Percentiles rank a stretch among this genome's conserved stretches.
Conservation (phyloP, 2,888 invertebrate genomes). For the Coleophora deauratella region DNA sequence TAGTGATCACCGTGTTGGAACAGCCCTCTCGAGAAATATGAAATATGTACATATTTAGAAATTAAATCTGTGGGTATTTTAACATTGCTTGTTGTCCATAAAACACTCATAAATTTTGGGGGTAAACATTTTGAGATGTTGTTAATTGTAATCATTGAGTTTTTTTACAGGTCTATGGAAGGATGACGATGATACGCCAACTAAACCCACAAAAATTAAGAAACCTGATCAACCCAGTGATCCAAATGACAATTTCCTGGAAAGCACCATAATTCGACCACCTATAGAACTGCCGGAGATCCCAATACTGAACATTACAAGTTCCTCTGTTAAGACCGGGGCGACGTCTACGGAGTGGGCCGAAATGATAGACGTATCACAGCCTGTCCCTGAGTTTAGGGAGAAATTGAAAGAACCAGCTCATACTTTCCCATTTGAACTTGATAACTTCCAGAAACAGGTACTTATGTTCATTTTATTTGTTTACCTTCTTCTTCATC, state of each 20-base stretch:
- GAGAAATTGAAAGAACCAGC: constrained; percentile 89
- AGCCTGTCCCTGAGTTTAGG: constrained; percentile 86
- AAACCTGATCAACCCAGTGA: constrained; percentile 7
- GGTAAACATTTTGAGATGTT: too few relatives aligned
- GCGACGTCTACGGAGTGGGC: constrained; percentile 86
- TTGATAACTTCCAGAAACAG: constrained; percentile 98
- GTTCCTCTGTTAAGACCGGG: constrained; percentile 49
- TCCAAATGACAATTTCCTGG: constrained; percentile 52
- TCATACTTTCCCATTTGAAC: constrained; percentile 88
- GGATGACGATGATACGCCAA: constrained; percentile 42
- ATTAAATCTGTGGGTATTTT: too few relatives aligned
- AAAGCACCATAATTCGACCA: constrained; percentile 49
- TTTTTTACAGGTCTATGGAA: constrained; percentile 53
- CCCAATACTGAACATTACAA: constrained; percentile 81
- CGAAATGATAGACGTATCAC: constrained; percentile 86
- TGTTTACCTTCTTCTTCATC: too few relatives aligned
- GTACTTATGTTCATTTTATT: constrained; percentile 29
- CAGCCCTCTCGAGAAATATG: too few relatives aligned
- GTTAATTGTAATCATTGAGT: neutral
- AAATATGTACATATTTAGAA: too few relatives aligned
- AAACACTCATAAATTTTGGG: too few relatives aligned
- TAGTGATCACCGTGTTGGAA: too few relatives aligned
- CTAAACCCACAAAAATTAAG: constrained; percentile 22
- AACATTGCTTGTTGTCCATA: too few relatives aligned
- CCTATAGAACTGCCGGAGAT: constrained; percentile 58